These are phyloP conservation scores for Clarias magur DNA, from an alignment of 2,113 vertebrate genomes.

Conservation along the genomic window DNA sequence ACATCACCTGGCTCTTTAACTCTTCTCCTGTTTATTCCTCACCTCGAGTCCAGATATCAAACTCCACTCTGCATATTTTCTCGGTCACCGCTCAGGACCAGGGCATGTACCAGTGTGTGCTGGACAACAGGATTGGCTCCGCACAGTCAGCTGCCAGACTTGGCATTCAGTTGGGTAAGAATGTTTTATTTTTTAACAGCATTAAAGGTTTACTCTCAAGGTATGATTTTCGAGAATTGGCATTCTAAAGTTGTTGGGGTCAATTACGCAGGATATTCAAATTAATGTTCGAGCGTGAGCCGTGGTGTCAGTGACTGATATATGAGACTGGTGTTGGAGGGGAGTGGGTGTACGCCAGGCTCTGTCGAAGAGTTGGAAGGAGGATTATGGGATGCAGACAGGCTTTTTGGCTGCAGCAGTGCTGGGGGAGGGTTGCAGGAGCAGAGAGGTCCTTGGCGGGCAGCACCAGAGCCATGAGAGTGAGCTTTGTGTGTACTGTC, in stretches of 20 bases:
- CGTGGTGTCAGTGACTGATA: neutral
- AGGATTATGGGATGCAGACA: constrained; percentile 32
- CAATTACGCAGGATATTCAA: neutral
- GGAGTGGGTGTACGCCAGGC: neutral
- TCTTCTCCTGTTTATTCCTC: constrained; percentile 69
- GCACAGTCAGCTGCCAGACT: constrained; percentile 82
- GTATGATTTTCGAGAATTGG: neutral
- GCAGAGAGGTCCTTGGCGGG: constrained; percentile 57
- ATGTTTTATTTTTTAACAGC: neutral
- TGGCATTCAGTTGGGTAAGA: constrained; percentile 73
- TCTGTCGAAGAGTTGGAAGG: neutral
- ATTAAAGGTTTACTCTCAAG: neutral
- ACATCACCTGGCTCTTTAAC: constrained; percentile 85
- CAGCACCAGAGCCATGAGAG: constrained; percentile 68
- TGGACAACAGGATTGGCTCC: constrained; percentile 80
- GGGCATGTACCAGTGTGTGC: constrained; percentile 89
- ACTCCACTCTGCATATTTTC: constrained; percentile 69
- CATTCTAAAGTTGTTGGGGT: neutral
- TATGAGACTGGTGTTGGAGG: constrained; percentile 3
- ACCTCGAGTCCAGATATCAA: constrained; percentile 62
- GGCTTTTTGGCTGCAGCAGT: constrained; percentile 37
- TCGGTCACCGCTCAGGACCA: constrained; percentile 70
- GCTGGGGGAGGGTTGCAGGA: constrained; percentile 21
- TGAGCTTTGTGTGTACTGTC: constrained; percentile 72
- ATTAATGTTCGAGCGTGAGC: neutral